These are phyloP conservation scores for Cyanoderma ruficeps DNA, from an alignment of 2,113 vertebrate genomes.

Conservation along the genomic window DNA sequence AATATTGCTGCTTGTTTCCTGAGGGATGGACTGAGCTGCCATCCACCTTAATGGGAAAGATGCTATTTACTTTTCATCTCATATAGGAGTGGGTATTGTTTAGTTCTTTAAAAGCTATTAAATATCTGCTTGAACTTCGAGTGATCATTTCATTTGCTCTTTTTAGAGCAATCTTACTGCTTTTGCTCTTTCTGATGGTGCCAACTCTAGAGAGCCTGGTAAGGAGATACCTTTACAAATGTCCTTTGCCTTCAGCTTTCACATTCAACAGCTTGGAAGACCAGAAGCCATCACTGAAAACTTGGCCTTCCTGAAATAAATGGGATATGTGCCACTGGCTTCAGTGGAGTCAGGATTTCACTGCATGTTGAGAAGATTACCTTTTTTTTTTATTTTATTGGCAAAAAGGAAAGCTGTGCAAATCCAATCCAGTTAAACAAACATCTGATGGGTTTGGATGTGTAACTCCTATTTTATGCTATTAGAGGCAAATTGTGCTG, in stretches of 20 bases:
- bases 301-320: background rate
- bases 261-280: background rate
- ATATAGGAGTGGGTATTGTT: background rate
- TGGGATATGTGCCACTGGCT: background rate
- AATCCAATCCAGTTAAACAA: constrained; percentile 20
- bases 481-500: background rate
- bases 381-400: background rate
- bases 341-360: background rate
- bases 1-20: background rate
- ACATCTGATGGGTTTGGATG: background rate
- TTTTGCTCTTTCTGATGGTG: background rate
- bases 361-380: background rate
- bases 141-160: background rate
- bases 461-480: background rate
- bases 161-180: background rate
- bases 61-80: background rate
- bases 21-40: background rate
- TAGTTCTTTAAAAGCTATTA: background rate
- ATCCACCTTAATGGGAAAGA: background rate
- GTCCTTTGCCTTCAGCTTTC: background rate
- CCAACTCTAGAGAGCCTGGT: background rate
- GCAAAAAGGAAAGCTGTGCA: background rate
- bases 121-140: background rate
- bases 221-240: background rate
- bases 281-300: background rate